These are phyloP conservation scores for Lithophane ornitopus DNA, from an alignment of 2,888 invertebrate genomes.

Conservation along the genomic window DNA sequence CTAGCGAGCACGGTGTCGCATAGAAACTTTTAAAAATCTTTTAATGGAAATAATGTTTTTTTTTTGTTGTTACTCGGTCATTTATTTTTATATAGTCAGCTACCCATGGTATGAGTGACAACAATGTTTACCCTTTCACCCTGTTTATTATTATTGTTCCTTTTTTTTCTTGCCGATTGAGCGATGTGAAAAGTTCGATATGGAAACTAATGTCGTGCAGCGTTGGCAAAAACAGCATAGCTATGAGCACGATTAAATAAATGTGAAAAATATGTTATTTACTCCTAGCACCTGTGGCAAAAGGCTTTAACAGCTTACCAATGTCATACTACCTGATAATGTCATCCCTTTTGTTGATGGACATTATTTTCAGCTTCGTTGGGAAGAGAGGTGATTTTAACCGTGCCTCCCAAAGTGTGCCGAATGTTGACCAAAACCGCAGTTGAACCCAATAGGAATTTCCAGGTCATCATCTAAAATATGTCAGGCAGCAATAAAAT, in stretches of 20 bases:
- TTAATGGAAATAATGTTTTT: no score
- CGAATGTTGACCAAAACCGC: not conserved
- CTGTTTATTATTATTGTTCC: not conserved
- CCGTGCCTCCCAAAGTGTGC: not conserved
- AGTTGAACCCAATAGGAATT: not conserved
- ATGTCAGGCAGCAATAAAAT: slow-evolving; percentile 57
- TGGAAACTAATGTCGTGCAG: not conserved
- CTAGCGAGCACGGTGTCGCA: no score
- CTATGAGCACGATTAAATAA: not conserved
- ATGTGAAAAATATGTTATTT: not conserved
- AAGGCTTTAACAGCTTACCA: not conserved
- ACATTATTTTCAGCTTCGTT: not conserved
- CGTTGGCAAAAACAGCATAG: not conserved
- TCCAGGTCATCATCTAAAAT: slow-evolving; percentile 26
- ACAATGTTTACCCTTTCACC: no score
- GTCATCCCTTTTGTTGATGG: not conserved
- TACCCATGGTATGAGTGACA: no score
- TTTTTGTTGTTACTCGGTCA: no score
- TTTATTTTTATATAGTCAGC: no score
- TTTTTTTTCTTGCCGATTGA: not conserved
- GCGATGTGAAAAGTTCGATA: not conserved
- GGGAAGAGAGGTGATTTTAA: not conserved
- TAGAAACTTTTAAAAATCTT: no score
- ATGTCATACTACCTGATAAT: not conserved
- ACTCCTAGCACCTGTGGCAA: not conserved